Conservation (phyloP, 2,797 vertebrate genomes). For the Intellagama lesueurii region DNA sequence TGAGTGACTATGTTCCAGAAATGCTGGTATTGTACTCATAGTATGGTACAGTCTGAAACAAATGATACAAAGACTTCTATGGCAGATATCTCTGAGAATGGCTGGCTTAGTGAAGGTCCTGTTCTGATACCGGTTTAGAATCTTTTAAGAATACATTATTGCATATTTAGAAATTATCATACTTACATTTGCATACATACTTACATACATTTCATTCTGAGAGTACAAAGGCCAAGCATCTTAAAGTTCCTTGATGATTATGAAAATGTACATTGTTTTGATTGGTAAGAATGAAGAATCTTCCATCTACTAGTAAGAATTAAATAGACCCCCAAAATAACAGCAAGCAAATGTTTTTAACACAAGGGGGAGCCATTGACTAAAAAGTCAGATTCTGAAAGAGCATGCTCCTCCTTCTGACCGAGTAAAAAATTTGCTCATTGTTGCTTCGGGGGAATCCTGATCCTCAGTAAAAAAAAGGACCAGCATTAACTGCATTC, state of each 20-base stretch:
- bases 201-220: not conserved
- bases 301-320: not conserved
- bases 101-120: too few relatives aligned
- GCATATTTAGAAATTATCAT: not conserved
- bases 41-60: not conserved
- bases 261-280: not conserved
- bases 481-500: not conserved
- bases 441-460: not conserved
- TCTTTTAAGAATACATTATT: not conserved
- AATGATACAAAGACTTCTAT: not conserved
- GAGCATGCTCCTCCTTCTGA: not conserved
- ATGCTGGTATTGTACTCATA: not conserved
- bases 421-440: not conserved
- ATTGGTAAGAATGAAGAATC: not conserved
- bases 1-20: not conserved
- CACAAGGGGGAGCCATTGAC: slow-evolving; percentile 23
- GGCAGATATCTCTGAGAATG: not conserved
- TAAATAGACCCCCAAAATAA: not conserved
- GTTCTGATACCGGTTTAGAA: too few relatives aligned
- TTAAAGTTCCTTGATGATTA: not conserved
- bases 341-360: not conserved
- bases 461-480: not conserved
- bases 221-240: too few relatives aligned
- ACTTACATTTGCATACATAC: not conserved
- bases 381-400: not conserved